Conservation (phyloP, 2,113 vertebrate species). For the Etheostoma spectabile region DNA sequence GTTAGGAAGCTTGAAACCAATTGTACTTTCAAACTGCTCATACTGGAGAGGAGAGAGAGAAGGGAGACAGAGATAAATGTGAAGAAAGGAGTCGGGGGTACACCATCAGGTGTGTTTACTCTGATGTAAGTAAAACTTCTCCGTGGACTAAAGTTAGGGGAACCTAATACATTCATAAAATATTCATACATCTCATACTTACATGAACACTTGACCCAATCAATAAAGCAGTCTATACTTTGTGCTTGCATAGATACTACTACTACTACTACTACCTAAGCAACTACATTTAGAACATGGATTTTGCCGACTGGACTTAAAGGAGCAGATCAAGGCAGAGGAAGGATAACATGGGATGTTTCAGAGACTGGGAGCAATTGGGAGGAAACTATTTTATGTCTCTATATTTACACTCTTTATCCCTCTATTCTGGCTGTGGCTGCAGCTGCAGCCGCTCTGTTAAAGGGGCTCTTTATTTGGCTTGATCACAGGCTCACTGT, state of each 20-base stretch:
- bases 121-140: not conserved
- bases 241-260: not conserved
- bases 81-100: not conserved
- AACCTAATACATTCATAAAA: not conserved
- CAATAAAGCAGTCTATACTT: constrained; percentile 5
- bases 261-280: not conserved
- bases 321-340: constrained; percentile 20
- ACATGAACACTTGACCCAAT: not conserved
- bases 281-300: constrained; percentile 6
- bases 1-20: constrained; percentile 98
- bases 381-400: constrained; percentile 47
- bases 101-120: not conserved
- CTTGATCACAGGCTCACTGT: constrained; percentile 75
- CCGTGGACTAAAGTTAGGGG: not conserved
- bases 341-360: constrained; percentile 26
- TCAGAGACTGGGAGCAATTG: constrained; percentile 30
- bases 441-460: constrained; percentile 76
- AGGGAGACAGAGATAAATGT: not conserved
- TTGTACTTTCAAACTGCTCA: constrained; percentile 98
- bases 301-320: constrained; percentile 26
- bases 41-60: constrained; percentile 82
- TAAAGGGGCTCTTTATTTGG: constrained; percentile 80
- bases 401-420: constrained; percentile 76
- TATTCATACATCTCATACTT: not conserved
- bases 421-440: constrained; percentile 50